Evolutionary conservation across 2,888 invertebrate species (phyloP), one percentile per base, ranked within the genome.

Genomic region (Glaucopsyche alexis): DNA sequence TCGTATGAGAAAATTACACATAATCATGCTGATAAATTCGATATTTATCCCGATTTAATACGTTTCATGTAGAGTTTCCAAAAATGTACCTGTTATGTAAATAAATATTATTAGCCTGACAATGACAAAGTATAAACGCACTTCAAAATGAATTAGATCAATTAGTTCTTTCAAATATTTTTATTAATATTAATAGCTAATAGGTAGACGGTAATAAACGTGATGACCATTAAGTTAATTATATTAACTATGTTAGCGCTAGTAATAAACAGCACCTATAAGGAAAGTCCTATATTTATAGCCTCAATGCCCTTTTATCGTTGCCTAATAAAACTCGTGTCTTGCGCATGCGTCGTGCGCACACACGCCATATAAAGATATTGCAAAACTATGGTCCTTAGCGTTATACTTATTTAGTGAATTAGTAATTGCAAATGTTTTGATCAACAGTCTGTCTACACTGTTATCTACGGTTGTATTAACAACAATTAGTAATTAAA

Each of bases 181-280:
- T 52, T 52, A 52, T 16, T 7, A 16, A 52, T 16, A 16, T 52
- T 8, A 52, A 52, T 52, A 16, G 29, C 29, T 29, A 16, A 3
- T 52, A 16, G 7, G 16, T 19, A 55, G 9, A 16, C 4, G 19
- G 11, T 55, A 55, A 19, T 19, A 5, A 19, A 19, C 9, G 9
- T 55, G 19, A 9, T 55, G 55, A 55, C 19, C 55, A 19, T 55
- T 19, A 2, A 42, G n/a, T 16, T 55, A 55, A 19, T 19, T 55
- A 16, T 55, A 55, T 55, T 16, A 55, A 16, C 19, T 29, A 19
- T 19, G 7, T 29, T 60, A 60, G 47, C 19, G 19, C 67, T 47
- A 65, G 65, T 66, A 66, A 60, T 66, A 66, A 66, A 66, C 66
- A n/a, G 40, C 66, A n/a, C 42, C 42, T 66, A 66, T 42, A 42